Percentiles rank a stretch among this genome's conserved stretches.
Conservation (phyloP, 2,797 vertebrate species). For the Pampus argenteus region DNA sequence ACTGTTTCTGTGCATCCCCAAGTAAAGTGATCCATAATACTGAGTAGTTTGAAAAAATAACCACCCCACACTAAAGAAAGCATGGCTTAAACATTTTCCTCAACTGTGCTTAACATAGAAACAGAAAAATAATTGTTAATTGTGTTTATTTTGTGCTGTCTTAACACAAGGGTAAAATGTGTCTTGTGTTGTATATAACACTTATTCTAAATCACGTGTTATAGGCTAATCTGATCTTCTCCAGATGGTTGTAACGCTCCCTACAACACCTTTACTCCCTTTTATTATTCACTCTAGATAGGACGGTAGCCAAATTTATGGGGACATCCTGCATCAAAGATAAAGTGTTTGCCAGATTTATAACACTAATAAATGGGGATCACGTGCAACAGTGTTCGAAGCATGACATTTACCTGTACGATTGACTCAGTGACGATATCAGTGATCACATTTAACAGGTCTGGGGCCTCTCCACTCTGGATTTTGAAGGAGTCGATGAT, state of each 20-base stretch:
- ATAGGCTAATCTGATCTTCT: neutral
- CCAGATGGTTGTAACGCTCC: neutral
- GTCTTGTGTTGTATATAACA: neutral
- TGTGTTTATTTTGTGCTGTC: neutral
- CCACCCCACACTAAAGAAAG: no score
- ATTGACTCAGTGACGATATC: conserved; percentile 92
- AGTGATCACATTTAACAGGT: conserved; percentile 94
- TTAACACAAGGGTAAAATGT: neutral
- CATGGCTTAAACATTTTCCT: no score
- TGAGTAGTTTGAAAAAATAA: no score
- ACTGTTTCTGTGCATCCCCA: no score
- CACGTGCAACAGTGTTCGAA: neutral
- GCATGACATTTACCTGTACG: conserved; percentile 83
- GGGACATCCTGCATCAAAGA: neutral
- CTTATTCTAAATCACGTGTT: neutral
- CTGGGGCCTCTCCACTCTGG: conserved; percentile 90
- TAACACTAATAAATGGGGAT: neutral
- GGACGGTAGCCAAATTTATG: neutral
- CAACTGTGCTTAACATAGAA: no score
- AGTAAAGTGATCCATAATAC: no score
- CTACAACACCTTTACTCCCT: neutral
- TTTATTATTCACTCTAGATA: neutral
- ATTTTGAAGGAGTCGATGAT: conserved; percentile 90
- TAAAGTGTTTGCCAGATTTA: neutral
- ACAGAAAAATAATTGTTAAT: no score